Conservation (phyloP, 2,888 invertebrate genomes). For the Hypomecis punctinalis region DNA sequence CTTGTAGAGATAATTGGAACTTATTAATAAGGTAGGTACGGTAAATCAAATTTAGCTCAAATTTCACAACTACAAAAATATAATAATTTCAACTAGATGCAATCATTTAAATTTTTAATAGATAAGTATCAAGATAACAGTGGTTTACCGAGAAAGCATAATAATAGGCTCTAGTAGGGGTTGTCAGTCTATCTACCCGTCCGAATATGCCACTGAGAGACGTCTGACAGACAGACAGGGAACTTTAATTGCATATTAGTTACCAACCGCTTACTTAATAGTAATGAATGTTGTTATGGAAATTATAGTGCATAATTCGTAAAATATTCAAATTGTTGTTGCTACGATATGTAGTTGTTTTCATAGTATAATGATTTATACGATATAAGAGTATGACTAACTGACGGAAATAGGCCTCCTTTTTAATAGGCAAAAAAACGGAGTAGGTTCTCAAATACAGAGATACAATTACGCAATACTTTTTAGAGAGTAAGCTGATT, state of each 20-base stretch:
- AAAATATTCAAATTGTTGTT: slow-evolving; percentile 5
- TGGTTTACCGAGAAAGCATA: slow-evolving; percentile 54
- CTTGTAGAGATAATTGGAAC: too few relatives aligned
- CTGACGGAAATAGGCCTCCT: too few relatives aligned
- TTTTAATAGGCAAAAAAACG: too few relatives aligned
- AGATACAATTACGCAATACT: too few relatives aligned
- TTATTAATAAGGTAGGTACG: too few relatives aligned
- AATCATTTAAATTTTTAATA: not conserved
- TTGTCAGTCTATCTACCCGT: slow-evolving; percentile 62
- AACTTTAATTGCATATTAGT: slow-evolving; percentile 75
- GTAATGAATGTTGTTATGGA: slow-evolving; percentile 56
- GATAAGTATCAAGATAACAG: slow-evolving; percentile 12
- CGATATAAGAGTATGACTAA: too few relatives aligned
- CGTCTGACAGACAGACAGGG: slow-evolving; percentile 76
- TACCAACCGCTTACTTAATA: slow-evolving; percentile 47
- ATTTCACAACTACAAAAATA: too few relatives aligned
- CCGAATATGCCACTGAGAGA: slow-evolving; percentile 72
- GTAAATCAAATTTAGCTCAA: too few relatives aligned
- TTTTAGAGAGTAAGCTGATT: too few relatives aligned
- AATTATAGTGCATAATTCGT: slow-evolving; percentile 51
- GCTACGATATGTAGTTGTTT: not conserved
- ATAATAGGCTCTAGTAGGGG: slow-evolving; percentile 69
- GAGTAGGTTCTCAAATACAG: too few relatives aligned
- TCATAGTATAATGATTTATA: too few relatives aligned
- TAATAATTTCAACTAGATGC: not conserved